Conservation (phyloP, 1,140 invertebrate genomes). For the Diabrotica virgifera region DNA sequence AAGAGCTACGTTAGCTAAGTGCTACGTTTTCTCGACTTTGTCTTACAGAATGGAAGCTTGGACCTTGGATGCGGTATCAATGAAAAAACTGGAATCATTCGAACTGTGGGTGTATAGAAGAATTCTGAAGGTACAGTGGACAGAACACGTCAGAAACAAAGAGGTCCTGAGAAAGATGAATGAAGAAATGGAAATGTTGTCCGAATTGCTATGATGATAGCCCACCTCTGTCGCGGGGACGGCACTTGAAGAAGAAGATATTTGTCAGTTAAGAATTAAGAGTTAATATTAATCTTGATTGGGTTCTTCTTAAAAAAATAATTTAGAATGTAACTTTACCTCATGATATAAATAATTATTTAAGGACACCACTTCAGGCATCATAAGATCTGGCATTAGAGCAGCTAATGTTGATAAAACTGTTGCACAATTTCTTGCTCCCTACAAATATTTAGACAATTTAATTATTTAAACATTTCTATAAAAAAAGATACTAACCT, state of each 20-base stretch:
- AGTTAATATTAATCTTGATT: neutral
- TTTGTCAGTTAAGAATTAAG: neutral
- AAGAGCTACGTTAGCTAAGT: too few relatives aligned
- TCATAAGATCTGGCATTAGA: slow-evolving; percentile 56
- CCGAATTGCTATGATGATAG: too few relatives aligned
- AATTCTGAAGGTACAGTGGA: neutral
- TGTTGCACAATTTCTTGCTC: slow-evolving; percentile 56
- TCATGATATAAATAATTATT: slow-evolving; percentile 38
- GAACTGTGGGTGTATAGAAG: too few relatives aligned
- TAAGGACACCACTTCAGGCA: slow-evolving; percentile 50
- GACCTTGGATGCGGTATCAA: too few relatives aligned
- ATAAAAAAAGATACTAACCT: slow-evolving; percentile 26
- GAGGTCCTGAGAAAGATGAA: too few relatives aligned
- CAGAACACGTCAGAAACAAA: too few relatives aligned
- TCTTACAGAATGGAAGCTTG: too few relatives aligned
- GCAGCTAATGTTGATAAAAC: slow-evolving; percentile 65
- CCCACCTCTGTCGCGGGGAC: too few relatives aligned
- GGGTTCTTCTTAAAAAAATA: neutral
- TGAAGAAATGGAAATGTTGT: too few relatives aligned
- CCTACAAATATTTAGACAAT: slow-evolving; percentile 37
- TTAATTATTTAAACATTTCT: neutral
- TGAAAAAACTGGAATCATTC: too few relatives aligned
- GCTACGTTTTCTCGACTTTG: too few relatives aligned
- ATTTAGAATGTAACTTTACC: slow-evolving; percentile 21
- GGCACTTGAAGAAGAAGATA: too few relatives aligned